Conservation (phyloP, 1,140 invertebrate species). For the Leptinotarsa defecta region DNA sequence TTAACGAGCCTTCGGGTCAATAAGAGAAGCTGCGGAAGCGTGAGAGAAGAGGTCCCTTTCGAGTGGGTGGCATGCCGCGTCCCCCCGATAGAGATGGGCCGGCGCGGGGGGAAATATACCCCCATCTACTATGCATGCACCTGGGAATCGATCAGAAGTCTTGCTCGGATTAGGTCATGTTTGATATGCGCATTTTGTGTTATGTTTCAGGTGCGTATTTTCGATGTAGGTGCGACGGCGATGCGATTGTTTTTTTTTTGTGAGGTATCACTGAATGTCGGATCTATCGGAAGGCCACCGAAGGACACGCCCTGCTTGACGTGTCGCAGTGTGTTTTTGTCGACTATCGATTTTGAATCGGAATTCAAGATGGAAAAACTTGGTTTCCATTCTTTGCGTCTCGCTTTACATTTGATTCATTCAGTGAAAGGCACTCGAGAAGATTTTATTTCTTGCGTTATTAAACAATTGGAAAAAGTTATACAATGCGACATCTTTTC, state of each 20-base stretch:
- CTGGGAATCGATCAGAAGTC: conserved; percentile 46
- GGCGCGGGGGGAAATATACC: conserved; percentile 7
- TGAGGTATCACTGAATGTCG: not conserved
- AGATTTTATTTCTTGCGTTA: too few relatives aligned
- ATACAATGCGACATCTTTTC: too few relatives aligned
- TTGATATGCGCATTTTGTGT: conserved; percentile 39
- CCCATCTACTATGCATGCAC: conserved; percentile 42
- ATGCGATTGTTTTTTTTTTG: not conserved
- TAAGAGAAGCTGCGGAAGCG: conserved; percentile 45
- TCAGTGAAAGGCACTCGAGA: too few relatives aligned
- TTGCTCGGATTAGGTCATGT: conserved; percentile 44
- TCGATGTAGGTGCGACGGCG: not conserved
- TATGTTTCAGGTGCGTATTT: conserved; percentile 1
- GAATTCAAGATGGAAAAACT: conserved; percentile 20
- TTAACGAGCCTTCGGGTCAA: conserved; percentile 44
- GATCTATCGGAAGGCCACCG: not conserved
- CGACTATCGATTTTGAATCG: conserved; percentile 15
- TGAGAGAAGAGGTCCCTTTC: conserved; percentile 22
- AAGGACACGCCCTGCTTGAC: conserved; percentile 21
- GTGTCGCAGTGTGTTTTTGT: conserved; percentile 28
- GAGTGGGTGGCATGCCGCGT: conserved; percentile 16
- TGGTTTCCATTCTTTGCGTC: not conserved
- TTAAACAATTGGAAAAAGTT: too few relatives aligned
- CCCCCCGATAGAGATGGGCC: conserved; percentile 28
- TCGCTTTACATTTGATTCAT: too few relatives aligned